Percentiles rank a stretch among this genome's conserved stretches.
phyloP scores from a whole-genome alignment of 2,888 invertebrate genomes.

The Mechanitis mazaeus region DNA sequence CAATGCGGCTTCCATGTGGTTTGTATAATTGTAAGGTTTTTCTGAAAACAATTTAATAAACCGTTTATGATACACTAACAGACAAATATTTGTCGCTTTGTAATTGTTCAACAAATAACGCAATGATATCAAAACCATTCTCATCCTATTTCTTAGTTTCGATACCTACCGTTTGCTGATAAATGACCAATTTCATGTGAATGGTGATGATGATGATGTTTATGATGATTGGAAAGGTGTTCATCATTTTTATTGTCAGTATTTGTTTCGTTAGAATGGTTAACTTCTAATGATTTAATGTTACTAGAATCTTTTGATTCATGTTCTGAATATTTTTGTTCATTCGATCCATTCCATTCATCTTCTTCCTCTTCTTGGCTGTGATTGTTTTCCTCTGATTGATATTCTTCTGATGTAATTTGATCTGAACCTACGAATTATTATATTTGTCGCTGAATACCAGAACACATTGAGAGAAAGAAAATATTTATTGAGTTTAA shows the following conservation, averaged over 20 bases:
- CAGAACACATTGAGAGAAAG: background rate
- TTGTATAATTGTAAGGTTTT: background rate
- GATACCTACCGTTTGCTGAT: too few relatives aligned
- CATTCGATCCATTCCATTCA: background rate
- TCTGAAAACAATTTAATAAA: constrained; percentile 1
- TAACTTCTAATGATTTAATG: background rate
- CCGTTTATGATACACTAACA: background rate
- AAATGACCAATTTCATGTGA: background rate
- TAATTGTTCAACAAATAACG: too few relatives aligned
- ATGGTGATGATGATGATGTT: background rate
- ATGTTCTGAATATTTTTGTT: constrained; percentile 2
- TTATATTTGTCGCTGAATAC: constrained; percentile 1
- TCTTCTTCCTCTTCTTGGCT: background rate
- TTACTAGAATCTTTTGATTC: background rate
- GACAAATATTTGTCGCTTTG: background rate
- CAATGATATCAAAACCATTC: too few relatives aligned
- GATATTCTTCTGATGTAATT: constrained; percentile 2
- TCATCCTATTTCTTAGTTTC: too few relatives aligned
- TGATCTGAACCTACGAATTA: constrained; percentile 5
- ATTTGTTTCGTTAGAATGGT: background rate
- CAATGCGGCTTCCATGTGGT: background rate
- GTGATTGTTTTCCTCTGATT: background rate
- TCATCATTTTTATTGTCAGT: background rate
- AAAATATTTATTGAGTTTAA: background rate
- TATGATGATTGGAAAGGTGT: background rate